phyloP scores from a whole-genome alignment of 2,113 vertebrate genomes.

The Amblyopsis rosae region DNA sequence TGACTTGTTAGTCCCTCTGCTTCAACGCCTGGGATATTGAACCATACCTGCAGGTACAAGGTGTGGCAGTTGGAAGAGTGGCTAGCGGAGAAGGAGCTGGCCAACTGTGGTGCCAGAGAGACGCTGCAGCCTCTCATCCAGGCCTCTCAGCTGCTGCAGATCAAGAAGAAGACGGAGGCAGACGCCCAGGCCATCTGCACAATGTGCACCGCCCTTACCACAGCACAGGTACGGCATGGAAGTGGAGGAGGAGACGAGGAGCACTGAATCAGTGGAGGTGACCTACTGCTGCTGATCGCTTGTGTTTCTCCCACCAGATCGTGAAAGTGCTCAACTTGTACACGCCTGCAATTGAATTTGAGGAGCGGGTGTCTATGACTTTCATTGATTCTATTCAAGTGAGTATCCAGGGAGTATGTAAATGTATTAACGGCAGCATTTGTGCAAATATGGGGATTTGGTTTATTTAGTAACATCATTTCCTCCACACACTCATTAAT shows the following conservation, averaged over 20 bases:
- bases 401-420: slow-evolving; percentile 29
- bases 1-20: too few relatives aligned
- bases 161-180: slow-evolving; percentile 94
- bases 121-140: slow-evolving; percentile 93
- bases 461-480: background rate
- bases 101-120: slow-evolving; percentile 88
- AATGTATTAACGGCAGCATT: too few relatives aligned
- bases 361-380: slow-evolving; percentile 89
- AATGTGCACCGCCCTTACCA: slow-evolving; percentile 89
- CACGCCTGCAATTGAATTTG: slow-evolving; percentile 96
- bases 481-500: too few relatives aligned
- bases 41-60: slow-evolving; percentile 82
- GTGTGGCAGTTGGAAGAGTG: slow-evolving; percentile 97
- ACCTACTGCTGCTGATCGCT: background rate
- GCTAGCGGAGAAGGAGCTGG: slow-evolving; percentile 87
- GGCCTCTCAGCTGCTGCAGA: slow-evolving; percentile 93
- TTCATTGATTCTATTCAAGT: slow-evolving; percentile 94
- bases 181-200: slow-evolving; percentile 91
- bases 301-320: slow-evolving; percentile 78
- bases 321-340: slow-evolving; percentile 95
- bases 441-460: background rate
- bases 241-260: background rate
- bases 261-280: background rate
- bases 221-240: slow-evolving; percentile 81
- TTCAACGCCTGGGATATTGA: too few relatives aligned